phyloP scores from a whole-genome alignment of 2,113 vertebrate species.

The Sclerurus mexicanus region DNA sequence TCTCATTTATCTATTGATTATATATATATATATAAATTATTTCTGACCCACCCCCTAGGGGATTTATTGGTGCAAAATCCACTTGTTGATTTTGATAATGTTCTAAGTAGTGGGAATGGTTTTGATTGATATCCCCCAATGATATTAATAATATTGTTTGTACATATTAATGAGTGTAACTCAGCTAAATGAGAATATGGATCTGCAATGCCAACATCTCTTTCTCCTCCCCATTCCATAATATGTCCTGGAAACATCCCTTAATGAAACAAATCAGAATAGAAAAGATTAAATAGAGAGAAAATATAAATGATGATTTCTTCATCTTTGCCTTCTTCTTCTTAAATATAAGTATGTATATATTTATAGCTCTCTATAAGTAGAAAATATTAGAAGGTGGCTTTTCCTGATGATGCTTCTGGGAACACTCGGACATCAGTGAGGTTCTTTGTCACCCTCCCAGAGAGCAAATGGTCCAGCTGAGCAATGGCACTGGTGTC shows the following conservation, averaged over 20 bases:
- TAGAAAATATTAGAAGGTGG: not conserved
- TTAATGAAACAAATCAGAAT: not conserved
- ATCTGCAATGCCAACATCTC: not conserved
- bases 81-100: not conserved
- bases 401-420: not conserved
- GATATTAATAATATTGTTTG: not conserved
- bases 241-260: not conserved
- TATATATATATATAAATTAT: not conserved
- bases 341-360: too few relatives aligned
- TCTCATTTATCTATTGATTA: not conserved
- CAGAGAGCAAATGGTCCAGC: not conserved
- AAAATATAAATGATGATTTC: too few relatives aligned
- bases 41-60: not conserved
- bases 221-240: not conserved
- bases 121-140: not conserved
- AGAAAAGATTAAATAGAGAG: not conserved
- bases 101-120: not conserved
- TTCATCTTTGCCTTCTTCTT: too few relatives aligned
- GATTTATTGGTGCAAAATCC: conserved; percentile 28
- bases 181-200: conserved; percentile 21
- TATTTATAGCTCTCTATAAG: too few relatives aligned
- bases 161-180: conserved; percentile 3
- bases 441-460: not conserved
- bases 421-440: not conserved
- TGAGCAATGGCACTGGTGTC: not conserved